phyloP scores from a whole-genome alignment of 2,113 vertebrate species.

The Urocynchramus pylzowi region DNA sequence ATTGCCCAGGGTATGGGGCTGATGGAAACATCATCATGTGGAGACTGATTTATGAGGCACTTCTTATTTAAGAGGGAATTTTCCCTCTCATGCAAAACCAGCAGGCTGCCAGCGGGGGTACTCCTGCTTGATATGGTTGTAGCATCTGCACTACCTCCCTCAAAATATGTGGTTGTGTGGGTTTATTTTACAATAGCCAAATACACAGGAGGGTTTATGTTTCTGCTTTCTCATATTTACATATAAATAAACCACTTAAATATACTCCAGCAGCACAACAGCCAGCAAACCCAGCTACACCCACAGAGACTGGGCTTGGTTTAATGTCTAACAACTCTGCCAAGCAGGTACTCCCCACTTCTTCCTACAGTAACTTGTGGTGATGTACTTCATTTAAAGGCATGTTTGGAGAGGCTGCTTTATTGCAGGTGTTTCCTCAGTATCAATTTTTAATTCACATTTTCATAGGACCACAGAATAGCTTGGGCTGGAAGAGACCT shows the following conservation, averaged over 20 bases:
- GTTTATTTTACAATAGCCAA: neutral
- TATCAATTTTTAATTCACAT: neutral
- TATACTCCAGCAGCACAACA: neutral
- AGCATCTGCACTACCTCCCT: neutral
- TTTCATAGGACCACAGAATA: neutral
- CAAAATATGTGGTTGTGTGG: fast-evolving
- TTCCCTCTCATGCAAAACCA: neutral
- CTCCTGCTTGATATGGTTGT: fast-evolving
- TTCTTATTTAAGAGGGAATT: neutral
- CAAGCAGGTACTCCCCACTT: neutral
- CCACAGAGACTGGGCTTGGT: neutral
- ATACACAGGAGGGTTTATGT: neutral
- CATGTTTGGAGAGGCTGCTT: fast-evolving
- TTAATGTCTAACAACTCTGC: neutral
- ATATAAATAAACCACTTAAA: neutral
- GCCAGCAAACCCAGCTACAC: neutral
- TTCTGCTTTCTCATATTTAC: neutral
- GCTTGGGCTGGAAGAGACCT: neutral
- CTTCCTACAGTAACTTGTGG: neutral
- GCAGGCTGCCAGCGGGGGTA: neutral
- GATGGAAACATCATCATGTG: neutral
- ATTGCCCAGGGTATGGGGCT: neutral
- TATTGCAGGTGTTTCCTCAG: neutral
- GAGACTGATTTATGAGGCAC: neutral
- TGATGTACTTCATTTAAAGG: neutral